These are phyloP conservation scores for Caenorhabditis afra DNA, from an alignment of 2,888 invertebrate species.

Conservation along the genomic window DNA sequence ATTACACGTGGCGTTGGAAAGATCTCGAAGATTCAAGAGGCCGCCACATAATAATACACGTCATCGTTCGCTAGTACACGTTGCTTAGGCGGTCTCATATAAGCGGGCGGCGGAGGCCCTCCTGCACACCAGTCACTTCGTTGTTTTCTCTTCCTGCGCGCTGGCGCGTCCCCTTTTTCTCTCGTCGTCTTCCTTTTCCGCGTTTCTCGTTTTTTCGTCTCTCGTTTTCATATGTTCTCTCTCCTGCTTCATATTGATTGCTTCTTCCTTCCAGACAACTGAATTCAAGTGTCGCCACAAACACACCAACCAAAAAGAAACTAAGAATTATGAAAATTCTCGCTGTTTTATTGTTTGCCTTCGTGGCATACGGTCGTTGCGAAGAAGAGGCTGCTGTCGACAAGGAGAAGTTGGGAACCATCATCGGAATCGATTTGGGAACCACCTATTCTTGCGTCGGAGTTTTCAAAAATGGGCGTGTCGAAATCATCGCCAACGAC, in stretches of 20 bases:
- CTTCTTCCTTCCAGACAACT: constrained; percentile 24
- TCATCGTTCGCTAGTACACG: constrained; percentile 39
- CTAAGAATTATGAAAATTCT: constrained; percentile 46
- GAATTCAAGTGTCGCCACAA: constrained; percentile 27
- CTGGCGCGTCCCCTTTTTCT: neutral
- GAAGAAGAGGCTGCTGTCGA: constrained; percentile 40
- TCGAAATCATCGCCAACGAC: constrained; percentile 80
- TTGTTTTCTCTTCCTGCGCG: neutral
- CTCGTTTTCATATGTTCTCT: neutral
- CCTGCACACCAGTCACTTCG: constrained; percentile 4
- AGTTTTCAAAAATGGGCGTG: constrained; percentile 82
- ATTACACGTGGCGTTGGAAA: constrained; percentile 33
- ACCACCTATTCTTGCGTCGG: constrained; percentile 81
- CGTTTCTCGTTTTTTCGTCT: neutral
- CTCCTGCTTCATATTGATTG: neutral
- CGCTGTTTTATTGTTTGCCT: constrained; percentile 65
- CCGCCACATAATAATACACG: constrained; percentile 36
- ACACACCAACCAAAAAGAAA: constrained; percentile 46
- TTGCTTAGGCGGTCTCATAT: constrained; percentile 42
- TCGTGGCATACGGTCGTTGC: constrained; percentile 57
- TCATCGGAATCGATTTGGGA: constrained; percentile 81
- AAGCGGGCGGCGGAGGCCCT: constrained; percentile 11
- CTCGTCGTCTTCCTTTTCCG: neutral
- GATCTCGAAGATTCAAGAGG: constrained; percentile 16
- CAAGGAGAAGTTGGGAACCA: constrained; percentile 77